These are phyloP conservation scores for Eurosta solidaginis DNA, from an alignment of 1,140 invertebrate species.

Conservation along the genomic window DNA sequence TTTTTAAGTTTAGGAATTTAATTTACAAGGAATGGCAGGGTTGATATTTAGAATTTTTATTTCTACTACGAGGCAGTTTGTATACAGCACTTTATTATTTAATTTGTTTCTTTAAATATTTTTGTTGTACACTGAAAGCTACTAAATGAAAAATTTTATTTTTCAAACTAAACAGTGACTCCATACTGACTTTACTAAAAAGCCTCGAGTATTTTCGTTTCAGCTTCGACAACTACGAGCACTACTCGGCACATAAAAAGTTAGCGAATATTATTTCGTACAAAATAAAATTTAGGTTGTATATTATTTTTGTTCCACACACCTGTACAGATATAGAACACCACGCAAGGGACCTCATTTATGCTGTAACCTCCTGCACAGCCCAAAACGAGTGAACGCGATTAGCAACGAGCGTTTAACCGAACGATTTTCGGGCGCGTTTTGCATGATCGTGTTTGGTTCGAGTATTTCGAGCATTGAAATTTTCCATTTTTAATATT, in stretches of 20 bases:
- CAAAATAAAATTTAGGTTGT: background rate
- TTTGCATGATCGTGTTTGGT: background rate
- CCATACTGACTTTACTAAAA: background rate
- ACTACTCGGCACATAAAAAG: background rate
- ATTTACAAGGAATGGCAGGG: slow-evolving; percentile 13
- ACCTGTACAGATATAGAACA: slow-evolving; percentile 58
- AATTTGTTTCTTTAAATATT: background rate
- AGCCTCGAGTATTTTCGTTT: background rate
- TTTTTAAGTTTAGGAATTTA: background rate
- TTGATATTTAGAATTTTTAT: background rate
- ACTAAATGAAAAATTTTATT: background rate
- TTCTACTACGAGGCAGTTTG: background rate
- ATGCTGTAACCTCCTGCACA: slow-evolving; percentile 44
- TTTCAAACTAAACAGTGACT: background rate
- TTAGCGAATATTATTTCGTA: slow-evolving; percentile 3
- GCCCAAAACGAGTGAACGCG: background rate
- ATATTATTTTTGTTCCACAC: slow-evolving; percentile 42
- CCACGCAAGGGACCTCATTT: slow-evolving; percentile 52
- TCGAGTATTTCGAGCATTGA: background rate
- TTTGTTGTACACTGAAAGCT: background rate
- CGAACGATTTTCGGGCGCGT: too few species aligned
- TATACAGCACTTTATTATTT: background rate
- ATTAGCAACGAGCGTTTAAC: background rate
- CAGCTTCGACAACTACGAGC: slow-evolving; percentile 1
- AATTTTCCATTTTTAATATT: background rate